Evolutionary conservation across 2,797 vertebrate genomes (phyloP), one percentile per base, ranked within the genome.

Genomic region (Anniella stebbinsi): DNA sequence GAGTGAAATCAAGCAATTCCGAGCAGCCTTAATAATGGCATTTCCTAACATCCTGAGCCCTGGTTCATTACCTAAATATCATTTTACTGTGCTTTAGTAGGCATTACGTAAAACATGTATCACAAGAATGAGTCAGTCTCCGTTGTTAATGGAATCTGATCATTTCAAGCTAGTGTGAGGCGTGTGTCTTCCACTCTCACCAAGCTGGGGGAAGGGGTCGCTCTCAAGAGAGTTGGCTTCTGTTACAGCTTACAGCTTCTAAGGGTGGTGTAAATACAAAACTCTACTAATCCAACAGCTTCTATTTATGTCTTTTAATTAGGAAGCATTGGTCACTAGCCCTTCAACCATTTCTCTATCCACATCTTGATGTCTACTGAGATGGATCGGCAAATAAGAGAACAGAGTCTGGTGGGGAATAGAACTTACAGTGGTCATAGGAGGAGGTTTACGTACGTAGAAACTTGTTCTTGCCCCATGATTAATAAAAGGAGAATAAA

Each of bases 241-340:
- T 80, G 38, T 54, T 33, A 2, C 33, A 54, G 30, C 17, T 54
- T 33, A 2, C 33, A 54, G 30, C 17, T 41, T 75, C 8, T 21
- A 86, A 86, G 36, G 36, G 60, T 86, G 51, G 72, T 86, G 57
- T 13, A 75, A 60, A 86, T 33, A 28, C 30, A 80, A 80, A 54
- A 57, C 30, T 7, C 30, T 57, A 1, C 7, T 54, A 6, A 41
- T 23, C 17, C 81, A 83, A 30, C 18, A 41, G 28, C 60, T 60
- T 15, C 0, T n/a, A 23, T 82, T 36, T 81, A 12, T 63, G 17
- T 63, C 63, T 41, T 83, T 83, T 70, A 84, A 45, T 69, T 84
- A 8, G 17, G 45, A 80, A 80, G 30, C 48, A 30, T 7, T 57
- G 30, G 15, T 9, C 33, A 33, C 60, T 33, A 75, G 36, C 5